A percentile compares a stretch with the other conserved stretches of the same genome.
Conservation (phyloP, 2,888 invertebrate species). For the Eustalomyia histrio region DNA sequence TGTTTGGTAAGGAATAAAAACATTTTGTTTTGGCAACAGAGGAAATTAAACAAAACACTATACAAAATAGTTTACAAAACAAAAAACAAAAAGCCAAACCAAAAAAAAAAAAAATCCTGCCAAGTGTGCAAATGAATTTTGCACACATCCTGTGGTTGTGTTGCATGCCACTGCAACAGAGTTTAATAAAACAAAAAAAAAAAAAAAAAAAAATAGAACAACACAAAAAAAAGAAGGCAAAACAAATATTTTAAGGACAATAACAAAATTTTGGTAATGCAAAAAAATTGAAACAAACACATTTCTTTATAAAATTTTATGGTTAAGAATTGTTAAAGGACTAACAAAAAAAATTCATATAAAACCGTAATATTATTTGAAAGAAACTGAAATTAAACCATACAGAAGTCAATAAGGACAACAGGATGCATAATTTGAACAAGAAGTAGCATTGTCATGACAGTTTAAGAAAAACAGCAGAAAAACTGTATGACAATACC, state of each 20-base stretch:
- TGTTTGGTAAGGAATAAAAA: conserved; percentile 3
- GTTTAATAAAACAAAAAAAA: conserved; percentile 7
- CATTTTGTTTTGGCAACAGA: conserved; percentile 38
- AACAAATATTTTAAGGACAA: conserved; percentile 4
- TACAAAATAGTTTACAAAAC: conserved; percentile 2
- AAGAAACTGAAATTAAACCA: conserved; percentile 3
- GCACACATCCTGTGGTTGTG: conserved; percentile 48
- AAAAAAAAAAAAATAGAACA: conserved; percentile 3
- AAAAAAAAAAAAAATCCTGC: conserved; percentile 23
- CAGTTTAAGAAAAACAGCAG: conserved; percentile 6
- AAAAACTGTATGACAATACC: conserved; percentile 14
- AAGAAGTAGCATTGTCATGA: conserved; percentile 39
- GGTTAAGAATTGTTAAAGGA: neutral
- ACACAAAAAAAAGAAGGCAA: conserved; percentile 27
- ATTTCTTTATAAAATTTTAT: conserved; percentile 26
- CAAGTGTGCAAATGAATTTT: conserved; percentile 59
- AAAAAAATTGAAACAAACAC: neutral
- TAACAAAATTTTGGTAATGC: neutral
- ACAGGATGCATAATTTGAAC: conserved; percentile 42
- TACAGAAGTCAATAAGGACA: conserved; percentile 56
- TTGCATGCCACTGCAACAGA: conserved; percentile 47
- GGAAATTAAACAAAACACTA: conserved; percentile 25
- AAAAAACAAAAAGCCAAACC: neutral
- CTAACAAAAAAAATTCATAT: conserved; percentile 12
- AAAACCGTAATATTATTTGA: conserved; percentile 32